A percentile compares a stretch with the other conserved stretches of the same genome.
These are phyloP conservation scores for Botrylloides violaceus DNA, from an alignment of 23 tunicate species.

Conservation along the genomic window DNA sequence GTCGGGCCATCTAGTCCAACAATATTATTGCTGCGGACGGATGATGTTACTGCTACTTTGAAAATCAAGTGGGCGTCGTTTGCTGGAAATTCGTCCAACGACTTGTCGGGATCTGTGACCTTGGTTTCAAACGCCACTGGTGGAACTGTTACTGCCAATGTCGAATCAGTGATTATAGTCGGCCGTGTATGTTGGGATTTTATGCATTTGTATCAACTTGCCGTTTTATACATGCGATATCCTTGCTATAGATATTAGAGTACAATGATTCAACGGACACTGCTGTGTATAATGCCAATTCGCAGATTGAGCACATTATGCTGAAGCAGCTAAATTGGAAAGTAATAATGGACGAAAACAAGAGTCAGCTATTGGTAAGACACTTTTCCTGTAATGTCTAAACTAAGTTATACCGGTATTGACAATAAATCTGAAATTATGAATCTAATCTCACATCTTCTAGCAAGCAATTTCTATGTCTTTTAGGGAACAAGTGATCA, in stretches of 20 bases:
- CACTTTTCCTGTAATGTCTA: neutral
- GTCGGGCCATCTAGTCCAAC: constrained; percentile 49
- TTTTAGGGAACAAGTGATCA: neutral
- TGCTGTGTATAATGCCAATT: constrained; percentile 8
- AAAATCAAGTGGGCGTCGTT: constrained; percentile 29
- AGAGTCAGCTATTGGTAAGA: neutral
- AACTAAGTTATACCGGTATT: neutral
- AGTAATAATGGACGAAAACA: neutral
- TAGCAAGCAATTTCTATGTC: too few species aligned
- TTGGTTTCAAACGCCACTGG: neutral
- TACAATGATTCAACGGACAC: constrained; percentile 12
- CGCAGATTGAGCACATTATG: neutral
- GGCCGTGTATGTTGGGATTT: neutral
- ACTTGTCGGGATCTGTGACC: constrained; percentile 1
- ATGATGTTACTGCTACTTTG: constrained; percentile 3
- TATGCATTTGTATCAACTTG: neutral
- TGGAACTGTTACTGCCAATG: neutral
- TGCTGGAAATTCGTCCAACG: neutral
- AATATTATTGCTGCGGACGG: constrained; percentile 20
- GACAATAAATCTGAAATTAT: neutral
- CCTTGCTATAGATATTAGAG: neutral
- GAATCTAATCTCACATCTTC: too few species aligned
- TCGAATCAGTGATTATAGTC: constrained; percentile 1
- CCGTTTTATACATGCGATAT: neutral
- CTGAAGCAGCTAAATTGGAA: constrained; percentile 11